phyloP scores from a whole-genome alignment of 2,888 invertebrate genomes.

The Spisula subtruncata region DNA sequence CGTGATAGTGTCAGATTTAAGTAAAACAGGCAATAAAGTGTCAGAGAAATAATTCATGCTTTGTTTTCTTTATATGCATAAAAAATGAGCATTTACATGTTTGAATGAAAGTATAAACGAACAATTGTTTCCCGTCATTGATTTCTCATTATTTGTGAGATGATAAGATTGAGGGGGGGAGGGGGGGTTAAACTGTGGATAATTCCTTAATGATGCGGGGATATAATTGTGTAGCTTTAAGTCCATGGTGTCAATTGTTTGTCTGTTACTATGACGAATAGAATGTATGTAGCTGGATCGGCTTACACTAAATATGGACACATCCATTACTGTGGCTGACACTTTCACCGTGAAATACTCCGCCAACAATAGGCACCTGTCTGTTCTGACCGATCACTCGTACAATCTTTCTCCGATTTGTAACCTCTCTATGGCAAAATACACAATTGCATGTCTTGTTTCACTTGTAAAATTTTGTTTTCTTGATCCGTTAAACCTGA shows the following conservation, averaged over 20 bases:
- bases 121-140: background rate
- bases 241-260: background rate
- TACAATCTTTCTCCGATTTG: conserved; percentile 33
- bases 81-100: background rate
- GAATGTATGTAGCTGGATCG: conserved; percentile 30
- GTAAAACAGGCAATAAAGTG: background rate
- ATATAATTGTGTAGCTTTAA: background rate
- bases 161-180: background rate
- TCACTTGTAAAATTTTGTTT: conserved; percentile 32
- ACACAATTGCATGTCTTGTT: conserved; percentile 50
- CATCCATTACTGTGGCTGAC: conserved; percentile 50
- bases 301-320: conserved; percentile 41
- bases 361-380: conserved; percentile 38
- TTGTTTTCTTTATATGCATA: background rate
- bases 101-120: background rate
- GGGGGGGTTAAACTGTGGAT: conserved; percentile 4
- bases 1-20: background rate
- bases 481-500: conserved; percentile 29
- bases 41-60: background rate
- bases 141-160: background rate
- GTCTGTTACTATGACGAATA: conserved; percentile 35
- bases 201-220: background rate
- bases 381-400: conserved; percentile 41
- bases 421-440: conserved; percentile 33
- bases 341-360: conserved; percentile 33